Percentiles rank a stretch among this genome's conserved stretches.
Conservation (phyloP, 1,140 invertebrate species). For the Campodea augens region DNA sequence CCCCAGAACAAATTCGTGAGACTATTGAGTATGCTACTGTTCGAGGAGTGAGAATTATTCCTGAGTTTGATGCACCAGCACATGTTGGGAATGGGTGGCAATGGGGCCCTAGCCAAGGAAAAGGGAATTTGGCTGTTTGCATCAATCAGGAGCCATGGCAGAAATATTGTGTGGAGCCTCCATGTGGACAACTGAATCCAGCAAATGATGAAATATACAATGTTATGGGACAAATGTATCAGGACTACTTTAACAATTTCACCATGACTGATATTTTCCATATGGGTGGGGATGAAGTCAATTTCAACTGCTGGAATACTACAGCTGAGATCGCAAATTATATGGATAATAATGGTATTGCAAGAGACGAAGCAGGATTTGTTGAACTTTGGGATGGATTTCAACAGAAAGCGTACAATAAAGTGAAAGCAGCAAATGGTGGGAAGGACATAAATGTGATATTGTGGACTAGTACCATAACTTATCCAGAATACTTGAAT, state of each 20-base stretch:
- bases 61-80: conserved; percentile 24
- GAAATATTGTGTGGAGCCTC: conserved; percentile 20
- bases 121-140: conserved; percentile 19
- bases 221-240: too few species aligned
- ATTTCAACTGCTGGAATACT: conserved; percentile 22
- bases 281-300: conserved; percentile 24
- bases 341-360: conserved; percentile 15
- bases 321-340: conserved; percentile 20
- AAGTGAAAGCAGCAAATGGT: neutral
- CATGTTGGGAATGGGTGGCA: conserved; percentile 22
- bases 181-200: conserved; percentile 19
- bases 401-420: conserved; percentile 11
- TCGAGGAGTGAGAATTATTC: conserved; percentile 21
- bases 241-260: too few species aligned
- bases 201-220: conserved; percentile 20
- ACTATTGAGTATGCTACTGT: conserved; percentile 19
- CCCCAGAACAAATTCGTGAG: conserved; percentile 18
- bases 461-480: conserved; percentile 15
- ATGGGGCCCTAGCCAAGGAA: conserved; percentile 18
- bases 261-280: too few species aligned
- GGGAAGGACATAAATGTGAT: conserved; percentile 11
- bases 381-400: conserved; percentile 19
- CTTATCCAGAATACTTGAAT: conserved; percentile 7
- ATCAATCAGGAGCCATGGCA: conserved; percentile 22
- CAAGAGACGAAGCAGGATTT: conserved; percentile 19